phyloP scores from a whole-genome alignment of 2,113 vertebrate genomes.

The Clarias macrocephalus region DNA sequence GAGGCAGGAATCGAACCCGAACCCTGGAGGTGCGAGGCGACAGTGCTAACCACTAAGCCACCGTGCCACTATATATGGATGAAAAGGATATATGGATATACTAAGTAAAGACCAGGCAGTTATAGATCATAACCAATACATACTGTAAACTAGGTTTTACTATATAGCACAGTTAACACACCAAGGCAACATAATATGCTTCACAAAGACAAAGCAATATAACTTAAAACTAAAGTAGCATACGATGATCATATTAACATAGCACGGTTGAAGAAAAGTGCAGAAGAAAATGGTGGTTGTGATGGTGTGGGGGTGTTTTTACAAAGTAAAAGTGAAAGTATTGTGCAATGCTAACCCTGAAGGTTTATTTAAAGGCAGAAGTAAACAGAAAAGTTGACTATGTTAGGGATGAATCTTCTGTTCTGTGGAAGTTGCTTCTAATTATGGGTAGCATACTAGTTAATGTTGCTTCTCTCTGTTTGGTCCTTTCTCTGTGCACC shows the following conservation, averaged over 20 bases:
- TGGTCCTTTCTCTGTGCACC: no score
- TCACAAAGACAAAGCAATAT: background rate
- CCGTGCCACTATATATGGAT: no score
- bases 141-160: background rate
- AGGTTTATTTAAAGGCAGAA: no score
- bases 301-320: no score
- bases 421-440: no score
- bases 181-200: background rate
- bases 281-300: background rate
- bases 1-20: no score
- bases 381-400: no score
- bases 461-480: no score
- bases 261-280: background rate
- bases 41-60: no score
- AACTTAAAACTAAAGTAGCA: background rate
- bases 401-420: no score
- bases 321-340: background rate
- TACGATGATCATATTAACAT: background rate
- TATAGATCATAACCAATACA: background rate
- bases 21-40: no score
- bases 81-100: background rate
- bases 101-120: background rate
- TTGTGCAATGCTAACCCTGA: background rate
- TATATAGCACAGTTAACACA: background rate
- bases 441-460: no score